These are phyloP conservation scores for Sepioteuthis lessoniana DNA, from an alignment of 2,888 invertebrate species.

Conservation along the genomic window DNA sequence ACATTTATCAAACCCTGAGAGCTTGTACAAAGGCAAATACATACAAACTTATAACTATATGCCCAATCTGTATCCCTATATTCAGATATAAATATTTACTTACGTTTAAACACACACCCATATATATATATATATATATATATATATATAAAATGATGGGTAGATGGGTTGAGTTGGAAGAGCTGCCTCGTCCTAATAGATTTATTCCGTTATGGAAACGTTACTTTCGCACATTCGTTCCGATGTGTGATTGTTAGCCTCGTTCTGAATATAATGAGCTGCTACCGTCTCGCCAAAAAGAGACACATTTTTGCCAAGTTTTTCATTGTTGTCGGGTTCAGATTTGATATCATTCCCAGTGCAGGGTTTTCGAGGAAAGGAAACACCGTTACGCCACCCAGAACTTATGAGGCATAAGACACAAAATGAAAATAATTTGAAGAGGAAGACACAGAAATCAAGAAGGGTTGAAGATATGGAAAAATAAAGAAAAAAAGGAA, in stretches of 20 bases:
- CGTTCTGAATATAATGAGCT: background rate
- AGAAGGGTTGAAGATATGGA: background rate
- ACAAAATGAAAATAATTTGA: slow-evolving; percentile 10
- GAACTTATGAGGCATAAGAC: slow-evolving; percentile 5
- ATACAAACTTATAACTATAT: no score
- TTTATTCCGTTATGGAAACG: slow-evolving; percentile 1
- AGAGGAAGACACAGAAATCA: background rate
- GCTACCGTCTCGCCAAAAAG: background rate
- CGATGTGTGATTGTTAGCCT: background rate
- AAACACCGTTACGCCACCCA: slow-evolving; percentile 15
- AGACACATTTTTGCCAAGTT: background rate
- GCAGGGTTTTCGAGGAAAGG: background rate
- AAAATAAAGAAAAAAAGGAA: background rate
- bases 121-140: no score
- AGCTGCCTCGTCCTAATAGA: background rate
- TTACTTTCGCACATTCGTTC: slow-evolving; percentile 15
- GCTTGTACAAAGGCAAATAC: no score
- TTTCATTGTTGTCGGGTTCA: slow-evolving; percentile 11
- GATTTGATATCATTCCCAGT: slow-evolving; percentile 4
- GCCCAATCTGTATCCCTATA: no score
- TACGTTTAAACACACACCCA: no score
- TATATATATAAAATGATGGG: background rate
- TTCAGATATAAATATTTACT: no score
- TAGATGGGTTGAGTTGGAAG: background rate
- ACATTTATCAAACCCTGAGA: no score